These are phyloP conservation scores for Drosophila malerkotliana DNA, from an alignment of 1,140 invertebrate species.

Conservation along the genomic window DNA sequence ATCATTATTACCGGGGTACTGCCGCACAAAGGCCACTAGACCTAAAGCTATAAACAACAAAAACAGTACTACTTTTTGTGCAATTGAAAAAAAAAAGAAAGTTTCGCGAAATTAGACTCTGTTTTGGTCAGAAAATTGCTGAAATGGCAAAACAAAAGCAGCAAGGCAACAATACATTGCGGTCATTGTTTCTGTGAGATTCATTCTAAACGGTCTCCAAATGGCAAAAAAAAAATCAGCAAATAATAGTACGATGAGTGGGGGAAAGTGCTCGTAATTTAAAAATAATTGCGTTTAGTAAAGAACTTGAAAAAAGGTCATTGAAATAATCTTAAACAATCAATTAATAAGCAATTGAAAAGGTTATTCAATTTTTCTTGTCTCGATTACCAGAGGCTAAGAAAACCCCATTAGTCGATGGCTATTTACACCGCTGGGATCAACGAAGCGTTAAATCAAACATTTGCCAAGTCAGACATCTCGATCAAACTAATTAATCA, in stretches of 20 bases:
- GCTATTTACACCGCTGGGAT: constrained; percentile 27
- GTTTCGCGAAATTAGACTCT: constrained; percentile 51
- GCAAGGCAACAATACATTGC: constrained; percentile 19
- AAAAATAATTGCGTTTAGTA: constrained; percentile 43
- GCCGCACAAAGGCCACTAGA: constrained; percentile 29
- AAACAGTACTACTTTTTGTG: constrained; percentile 30
- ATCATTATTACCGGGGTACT: constrained; percentile 38
- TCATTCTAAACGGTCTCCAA: constrained; percentile 32
- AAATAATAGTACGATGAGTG: constrained; percentile 38
- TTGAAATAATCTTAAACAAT: neutral
- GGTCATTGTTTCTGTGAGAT: constrained; percentile 51
- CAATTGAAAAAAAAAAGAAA: constrained; percentile 51
- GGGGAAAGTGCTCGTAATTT: constrained; percentile 49
- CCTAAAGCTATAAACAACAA: constrained; percentile 22
- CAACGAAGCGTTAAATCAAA: constrained; percentile 68
- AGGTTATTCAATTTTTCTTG: constrained; percentile 26
- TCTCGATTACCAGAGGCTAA: constrained; percentile 4
- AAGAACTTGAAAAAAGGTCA: constrained; percentile 6
- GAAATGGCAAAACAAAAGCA: constrained; percentile 30
- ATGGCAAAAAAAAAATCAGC: constrained; percentile 27
- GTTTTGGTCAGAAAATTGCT: constrained; percentile 52
- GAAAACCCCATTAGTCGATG: constrained; percentile 28
- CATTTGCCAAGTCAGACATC: constrained; percentile 52
- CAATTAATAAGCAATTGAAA: constrained; percentile 6
- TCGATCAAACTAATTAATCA: constrained; percentile 78